A percentile compares a stretch with the other conserved stretches of the same genome.
Conservation (phyloP, 2,113 vertebrate species). For the Donacobius atricapilla region DNA sequence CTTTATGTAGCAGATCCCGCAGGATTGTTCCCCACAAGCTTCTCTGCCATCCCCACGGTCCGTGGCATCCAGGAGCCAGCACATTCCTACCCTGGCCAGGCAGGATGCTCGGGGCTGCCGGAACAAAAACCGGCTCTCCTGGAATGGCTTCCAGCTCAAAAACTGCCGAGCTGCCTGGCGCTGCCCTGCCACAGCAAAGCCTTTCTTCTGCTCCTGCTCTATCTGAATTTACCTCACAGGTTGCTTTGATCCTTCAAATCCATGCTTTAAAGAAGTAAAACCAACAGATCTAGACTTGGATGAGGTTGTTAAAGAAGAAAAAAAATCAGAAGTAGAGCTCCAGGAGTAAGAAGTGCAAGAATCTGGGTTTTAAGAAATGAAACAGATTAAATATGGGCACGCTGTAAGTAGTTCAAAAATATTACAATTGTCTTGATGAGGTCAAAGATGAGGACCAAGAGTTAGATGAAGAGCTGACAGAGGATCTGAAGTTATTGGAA, state of each 20-base stretch:
- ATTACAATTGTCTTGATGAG: background rate
- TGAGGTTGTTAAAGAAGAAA: background rate
- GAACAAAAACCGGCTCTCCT: background rate
- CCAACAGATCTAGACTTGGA: background rate
- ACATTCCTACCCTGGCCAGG: background rate
- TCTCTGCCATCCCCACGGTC: background rate
- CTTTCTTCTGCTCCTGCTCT: background rate
- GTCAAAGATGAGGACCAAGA: background rate
- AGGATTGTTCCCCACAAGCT: background rate
- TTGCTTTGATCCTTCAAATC: background rate
- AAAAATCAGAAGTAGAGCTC: background rate
- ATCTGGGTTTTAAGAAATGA: background rate
- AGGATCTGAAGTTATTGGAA: background rate
- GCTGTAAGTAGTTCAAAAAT: background rate
- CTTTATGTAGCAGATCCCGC: background rate
- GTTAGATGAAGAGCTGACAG: background rate
- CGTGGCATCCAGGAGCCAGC: rapidly evolving
- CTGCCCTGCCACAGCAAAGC: background rate
- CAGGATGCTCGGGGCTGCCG: background rate
- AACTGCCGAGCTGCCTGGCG: background rate
- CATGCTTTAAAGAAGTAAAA: background rate
- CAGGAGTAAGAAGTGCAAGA: background rate
- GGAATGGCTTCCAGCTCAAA: background rate
- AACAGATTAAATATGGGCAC: background rate
- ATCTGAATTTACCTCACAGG: background rate